Evolutionary conservation across 2,113 vertebrate species (phyloP).

Genomic region (Ammodytes marinus): DNA sequence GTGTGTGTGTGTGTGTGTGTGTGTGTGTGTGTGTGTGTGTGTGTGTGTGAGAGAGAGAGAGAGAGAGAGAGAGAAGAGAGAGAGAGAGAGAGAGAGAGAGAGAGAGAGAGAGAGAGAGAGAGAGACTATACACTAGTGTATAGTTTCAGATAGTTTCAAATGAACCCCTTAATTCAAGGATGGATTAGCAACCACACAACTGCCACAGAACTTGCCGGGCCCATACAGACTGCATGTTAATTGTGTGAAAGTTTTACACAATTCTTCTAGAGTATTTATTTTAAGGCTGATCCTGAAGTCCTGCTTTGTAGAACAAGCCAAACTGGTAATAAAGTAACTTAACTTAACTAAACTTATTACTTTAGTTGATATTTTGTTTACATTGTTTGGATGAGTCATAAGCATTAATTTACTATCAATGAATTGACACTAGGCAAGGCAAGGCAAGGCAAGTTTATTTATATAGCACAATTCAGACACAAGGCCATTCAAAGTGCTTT

Average conservation of each 20-base stretch:
- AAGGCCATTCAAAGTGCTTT: too few relatives aligned
- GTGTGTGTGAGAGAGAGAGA: not conserved
- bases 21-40: not conserved
- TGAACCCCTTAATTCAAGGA: conserved; percentile 24
- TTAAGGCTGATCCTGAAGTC: not conserved
- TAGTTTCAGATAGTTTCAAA: conserved; percentile 40
- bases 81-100: too few relatives aligned
- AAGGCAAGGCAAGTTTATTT: too few relatives aligned
- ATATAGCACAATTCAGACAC: too few relatives aligned
- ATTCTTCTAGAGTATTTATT: too few relatives aligned
- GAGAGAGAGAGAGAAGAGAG: too few relatives aligned
- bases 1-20: conserved; percentile 13
- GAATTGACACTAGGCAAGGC: not conserved
- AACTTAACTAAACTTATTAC: too few relatives aligned
- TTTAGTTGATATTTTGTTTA: not conserved
- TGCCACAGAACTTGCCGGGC: conserved; percentile 26
- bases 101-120: too few relatives aligned
- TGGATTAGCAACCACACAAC: conserved; percentile 13
- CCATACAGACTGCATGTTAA: not conserved
- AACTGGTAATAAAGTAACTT: too few relatives aligned
- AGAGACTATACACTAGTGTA: too few relatives aligned
- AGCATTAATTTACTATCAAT: not conserved
- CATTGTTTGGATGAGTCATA: not conserved
- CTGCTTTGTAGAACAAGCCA: not conserved
- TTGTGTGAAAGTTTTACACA: not conserved